Conservation (phyloP, 2,797 vertebrate species). For the Linurgus olivaceus region DNA sequence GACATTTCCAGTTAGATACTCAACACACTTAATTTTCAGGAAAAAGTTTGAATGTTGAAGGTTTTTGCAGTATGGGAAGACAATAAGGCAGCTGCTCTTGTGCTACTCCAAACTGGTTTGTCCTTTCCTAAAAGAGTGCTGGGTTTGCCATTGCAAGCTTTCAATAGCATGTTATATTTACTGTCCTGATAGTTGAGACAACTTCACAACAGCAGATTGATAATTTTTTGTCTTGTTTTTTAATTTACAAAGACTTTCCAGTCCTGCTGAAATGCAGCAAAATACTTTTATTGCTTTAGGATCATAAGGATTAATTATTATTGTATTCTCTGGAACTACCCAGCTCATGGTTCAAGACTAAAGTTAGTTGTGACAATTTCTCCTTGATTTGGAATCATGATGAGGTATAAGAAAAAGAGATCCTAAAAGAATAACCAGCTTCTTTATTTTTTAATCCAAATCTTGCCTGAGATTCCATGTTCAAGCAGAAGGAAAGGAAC, state of each 20-base stretch:
- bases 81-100: not conserved
- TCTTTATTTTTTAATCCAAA: not conserved
- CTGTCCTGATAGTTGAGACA: not conserved
- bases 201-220: not conserved
- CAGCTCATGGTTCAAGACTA: not conserved
- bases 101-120: not conserved
- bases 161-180: not conserved
- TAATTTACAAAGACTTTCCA: not conserved
- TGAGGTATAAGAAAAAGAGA: not conserved
- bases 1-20: not conserved
- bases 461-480: not conserved
- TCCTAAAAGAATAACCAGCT: not conserved
- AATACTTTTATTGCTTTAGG: not conserved
- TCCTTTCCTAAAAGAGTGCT: not conserved
- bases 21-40: not conserved
- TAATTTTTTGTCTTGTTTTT: fast-evolving
- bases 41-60: not conserved
- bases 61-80: not conserved
- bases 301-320: not conserved
- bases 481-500: not conserved
- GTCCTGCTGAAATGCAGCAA: not conserved
- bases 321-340: not conserved
- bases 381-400: not conserved
- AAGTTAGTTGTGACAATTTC: not conserved
- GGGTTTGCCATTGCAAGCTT: not conserved